Percentiles rank a stretch among this genome's conserved stretches.
Conservation (phyloP, 2,888 invertebrate species). For the Aspidiotus destructor region DNA sequence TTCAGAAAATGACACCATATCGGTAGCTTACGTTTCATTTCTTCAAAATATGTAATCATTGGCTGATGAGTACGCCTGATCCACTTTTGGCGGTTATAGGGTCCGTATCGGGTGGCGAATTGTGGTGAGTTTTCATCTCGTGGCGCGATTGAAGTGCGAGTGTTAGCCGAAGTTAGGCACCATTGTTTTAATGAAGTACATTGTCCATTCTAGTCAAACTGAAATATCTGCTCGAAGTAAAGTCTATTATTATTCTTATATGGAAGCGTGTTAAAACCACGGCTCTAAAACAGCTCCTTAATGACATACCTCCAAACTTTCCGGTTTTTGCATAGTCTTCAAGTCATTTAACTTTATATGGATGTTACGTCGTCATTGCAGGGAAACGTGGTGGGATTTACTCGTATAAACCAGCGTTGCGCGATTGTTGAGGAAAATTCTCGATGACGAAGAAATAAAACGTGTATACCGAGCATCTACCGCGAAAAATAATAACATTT, state of each 20-base stretch:
- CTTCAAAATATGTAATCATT: too few relatives aligned
- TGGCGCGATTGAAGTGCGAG: too few relatives aligned
- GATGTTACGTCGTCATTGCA: conserved; percentile 7
- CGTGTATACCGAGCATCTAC: neutral
- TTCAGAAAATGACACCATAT: neutral
- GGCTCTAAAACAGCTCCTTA: conserved; percentile 26
- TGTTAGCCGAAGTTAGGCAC: conserved; percentile 7
- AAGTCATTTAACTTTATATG: conserved; percentile 31
- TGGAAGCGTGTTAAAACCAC: conserved; percentile 20
- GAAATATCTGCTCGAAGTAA: conserved; percentile 19
- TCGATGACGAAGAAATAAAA: neutral
- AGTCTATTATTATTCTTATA: conserved; percentile 29
- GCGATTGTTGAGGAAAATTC: neutral
- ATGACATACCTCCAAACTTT: conserved; percentile 15
- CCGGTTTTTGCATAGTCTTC: conserved; percentile 25
- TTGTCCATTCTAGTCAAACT: conserved; percentile 19
- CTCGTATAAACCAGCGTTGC: neutral
- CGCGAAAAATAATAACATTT: neutral
- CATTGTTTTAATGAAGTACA: conserved; percentile 28
- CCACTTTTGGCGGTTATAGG: too few relatives aligned
- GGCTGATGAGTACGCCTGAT: too few relatives aligned
- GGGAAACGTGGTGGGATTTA: neutral
- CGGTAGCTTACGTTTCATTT: too few relatives aligned
- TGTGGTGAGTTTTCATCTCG: too few relatives aligned
- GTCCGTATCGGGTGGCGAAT: too few relatives aligned